A percentile compares a stretch with the other conserved stretches of the same genome.
Evolutionary conservation across 2,113 vertebrate species (phyloP).

Genomic region (Leucopsar rothschildi): DNA sequence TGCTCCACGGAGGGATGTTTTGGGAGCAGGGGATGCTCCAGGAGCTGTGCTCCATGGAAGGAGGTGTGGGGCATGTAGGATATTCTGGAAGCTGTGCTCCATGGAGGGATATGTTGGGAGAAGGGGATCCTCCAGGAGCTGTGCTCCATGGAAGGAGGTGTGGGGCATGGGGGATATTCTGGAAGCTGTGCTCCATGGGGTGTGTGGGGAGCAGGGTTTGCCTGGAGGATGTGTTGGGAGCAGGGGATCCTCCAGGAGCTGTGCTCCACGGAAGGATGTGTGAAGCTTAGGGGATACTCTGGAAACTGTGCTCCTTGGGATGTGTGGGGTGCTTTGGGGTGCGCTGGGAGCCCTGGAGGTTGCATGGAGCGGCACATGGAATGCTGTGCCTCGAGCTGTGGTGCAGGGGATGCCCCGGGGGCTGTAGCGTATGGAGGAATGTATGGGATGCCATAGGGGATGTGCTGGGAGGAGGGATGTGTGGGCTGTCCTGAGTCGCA

Average conservation of each 20-base stretch:
- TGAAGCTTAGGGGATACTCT: not conserved
- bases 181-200: not conserved
- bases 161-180: no score
- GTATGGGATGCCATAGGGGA: not conserved
- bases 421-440: not conserved
- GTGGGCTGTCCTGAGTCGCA: not conserved
- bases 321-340: not conserved
- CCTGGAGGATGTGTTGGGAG: not conserved
- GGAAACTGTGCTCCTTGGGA: not conserved
- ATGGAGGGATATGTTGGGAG: not conserved
- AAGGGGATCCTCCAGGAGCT: not conserved
- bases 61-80: no score
- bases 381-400: not conserved
- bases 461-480: not conserved
- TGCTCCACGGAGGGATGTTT: rapidly evolving
- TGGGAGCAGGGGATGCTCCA: not conserved
- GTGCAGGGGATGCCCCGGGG: not conserved
- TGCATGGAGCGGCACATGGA: not conserved
- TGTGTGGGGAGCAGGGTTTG: not conserved
- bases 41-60: not conserved
- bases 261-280: not conserved
- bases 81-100: not conserved
- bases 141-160: not conserved
- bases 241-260: not conserved
- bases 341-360: no score